Evolutionary conservation across 2,113 vertebrate genomes (phyloP), one percentile per base, ranked within the genome.

Genomic region (Aplodontia rufa): DNA sequence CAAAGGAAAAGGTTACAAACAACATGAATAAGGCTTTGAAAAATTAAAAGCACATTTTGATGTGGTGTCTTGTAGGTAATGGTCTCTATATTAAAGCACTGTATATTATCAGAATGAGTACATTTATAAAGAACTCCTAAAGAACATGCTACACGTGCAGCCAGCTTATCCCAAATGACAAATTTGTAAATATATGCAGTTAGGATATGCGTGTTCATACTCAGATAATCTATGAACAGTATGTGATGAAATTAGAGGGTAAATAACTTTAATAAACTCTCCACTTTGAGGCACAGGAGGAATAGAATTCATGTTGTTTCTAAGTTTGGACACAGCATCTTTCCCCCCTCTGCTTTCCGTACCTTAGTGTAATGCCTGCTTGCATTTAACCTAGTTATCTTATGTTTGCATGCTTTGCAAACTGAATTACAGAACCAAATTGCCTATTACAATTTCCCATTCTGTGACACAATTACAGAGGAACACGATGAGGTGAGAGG

Each of bases 341-440:
- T 97, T 90, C 91, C 90, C 0, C 0, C 22, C 0, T 71, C 90
- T 88, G 81, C 95, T 96, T 93, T 97, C 80, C 20, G n/a, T 90
- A 84, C 82, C 26, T 0, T 80, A 51, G 92, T 91, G 79, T 96
- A 97, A 93, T 92, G 76, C 95, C 74, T 87, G 84, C 96, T 98
- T 55, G 13, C 98, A 97, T 96, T 95, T 97, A 96, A 97, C 82
- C 95, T 96, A 90, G 91, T 97, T 97, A 94, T 97, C 92, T 96
- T 76, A 74, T 95, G 86, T 98, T 95, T 98, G 96, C 88, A 16
- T 93, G 93, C 95, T 97, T 83, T 82, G 95, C 95, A 97, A 98
- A 98, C 66, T 64, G 94, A 98, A 98, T 97, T 96, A 97, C 71
- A 95, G 90, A 95, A 87, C 85, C 78, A 62, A 96, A 96, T 96